Percentiles rank a stretch among this genome's conserved stretches.
These are phyloP conservation scores for Tokudaia muenninki DNA, from an alignment of 2,797 vertebrate genomes.

Conservation along the genomic window DNA sequence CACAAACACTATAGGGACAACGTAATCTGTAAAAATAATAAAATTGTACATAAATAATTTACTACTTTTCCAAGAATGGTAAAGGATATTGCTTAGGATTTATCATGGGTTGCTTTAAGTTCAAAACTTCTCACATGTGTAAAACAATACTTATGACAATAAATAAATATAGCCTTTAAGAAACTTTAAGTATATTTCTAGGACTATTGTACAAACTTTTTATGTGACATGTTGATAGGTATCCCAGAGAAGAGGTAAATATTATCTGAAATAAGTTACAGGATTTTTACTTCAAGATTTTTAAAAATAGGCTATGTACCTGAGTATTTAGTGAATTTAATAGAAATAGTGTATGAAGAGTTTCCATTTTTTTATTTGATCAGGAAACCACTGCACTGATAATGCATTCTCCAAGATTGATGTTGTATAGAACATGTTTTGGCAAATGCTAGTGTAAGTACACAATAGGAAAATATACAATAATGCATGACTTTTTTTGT, in stretches of 20 bases:
- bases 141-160: neutral
- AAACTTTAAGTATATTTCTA: neutral
- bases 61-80: neutral
- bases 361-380: neutral
- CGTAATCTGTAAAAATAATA: conserved; percentile 13
- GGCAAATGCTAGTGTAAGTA: neutral
- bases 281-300: neutral
- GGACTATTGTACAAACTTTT: neutral
- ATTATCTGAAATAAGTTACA: conserved; percentile 47
- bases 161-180: conserved; percentile 20
- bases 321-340: neutral
- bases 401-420: neutral
- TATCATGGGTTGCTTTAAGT: conserved; percentile 29
- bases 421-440: neutral
- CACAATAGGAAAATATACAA: neutral
- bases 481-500: neutral
- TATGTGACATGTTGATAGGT: neutral
- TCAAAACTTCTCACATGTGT: neutral
- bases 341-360: neutral
- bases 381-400: neutral
- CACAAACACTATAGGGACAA: neutral
- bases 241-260: neutral
- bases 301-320: neutral
- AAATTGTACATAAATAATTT: conserved; percentile 1
- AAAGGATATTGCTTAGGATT: conserved; percentile 3